phyloP scores from a whole-genome alignment of 2,888 invertebrate genomes.

The Acronicta alni region DNA sequence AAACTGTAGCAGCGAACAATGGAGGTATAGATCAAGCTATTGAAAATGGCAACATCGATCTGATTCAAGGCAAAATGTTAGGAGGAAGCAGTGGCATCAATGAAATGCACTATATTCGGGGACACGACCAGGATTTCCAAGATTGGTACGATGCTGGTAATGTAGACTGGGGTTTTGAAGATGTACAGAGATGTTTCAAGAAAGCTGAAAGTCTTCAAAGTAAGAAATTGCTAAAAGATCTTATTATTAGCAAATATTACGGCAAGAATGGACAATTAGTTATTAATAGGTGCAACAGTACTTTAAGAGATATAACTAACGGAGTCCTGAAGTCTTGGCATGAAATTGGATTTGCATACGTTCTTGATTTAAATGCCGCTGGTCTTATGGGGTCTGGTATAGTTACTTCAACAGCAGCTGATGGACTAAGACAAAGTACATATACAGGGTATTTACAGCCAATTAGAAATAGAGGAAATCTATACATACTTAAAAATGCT shows the following conservation, averaged over 20 bases:
- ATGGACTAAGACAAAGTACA: conserved; percentile 87
- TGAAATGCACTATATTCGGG: conserved; percentile 87
- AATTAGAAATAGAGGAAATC: conserved; percentile 47
- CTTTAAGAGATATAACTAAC: conserved; percentile 56
- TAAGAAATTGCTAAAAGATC: conserved; percentile 54
- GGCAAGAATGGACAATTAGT: conserved; percentile 81
- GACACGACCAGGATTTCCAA: conserved; percentile 82
- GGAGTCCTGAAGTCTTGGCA: conserved; percentile 74
- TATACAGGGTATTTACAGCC: conserved; percentile 86
- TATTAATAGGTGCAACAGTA: conserved; percentile 80
- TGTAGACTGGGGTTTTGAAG: conserved; percentile 23
- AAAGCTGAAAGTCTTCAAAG: conserved; percentile 37
- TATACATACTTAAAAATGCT: conserved; percentile 35
- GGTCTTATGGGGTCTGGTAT: conserved; percentile 71
- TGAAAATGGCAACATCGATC: conserved; percentile 64
- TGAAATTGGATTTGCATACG: conserved; percentile 77
- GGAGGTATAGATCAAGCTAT: conserved; percentile 91
- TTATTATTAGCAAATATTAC: conserved; percentile 63
- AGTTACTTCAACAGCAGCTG: conserved; percentile 78
- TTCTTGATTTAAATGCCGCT: conserved; percentile 79
- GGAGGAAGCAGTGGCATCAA: conserved; percentile 88
- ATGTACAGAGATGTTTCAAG: conserved; percentile 24
- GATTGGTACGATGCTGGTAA: conserved; percentile 84
- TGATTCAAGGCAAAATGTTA: conserved; percentile 90
- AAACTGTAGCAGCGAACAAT: conserved; percentile 92